A percentile compares a stretch with the other conserved stretches of the same genome.
These are phyloP conservation scores for Ariopsis seemanni DNA, from an alignment of 2,113 vertebrate species.

Conservation along the genomic window DNA sequence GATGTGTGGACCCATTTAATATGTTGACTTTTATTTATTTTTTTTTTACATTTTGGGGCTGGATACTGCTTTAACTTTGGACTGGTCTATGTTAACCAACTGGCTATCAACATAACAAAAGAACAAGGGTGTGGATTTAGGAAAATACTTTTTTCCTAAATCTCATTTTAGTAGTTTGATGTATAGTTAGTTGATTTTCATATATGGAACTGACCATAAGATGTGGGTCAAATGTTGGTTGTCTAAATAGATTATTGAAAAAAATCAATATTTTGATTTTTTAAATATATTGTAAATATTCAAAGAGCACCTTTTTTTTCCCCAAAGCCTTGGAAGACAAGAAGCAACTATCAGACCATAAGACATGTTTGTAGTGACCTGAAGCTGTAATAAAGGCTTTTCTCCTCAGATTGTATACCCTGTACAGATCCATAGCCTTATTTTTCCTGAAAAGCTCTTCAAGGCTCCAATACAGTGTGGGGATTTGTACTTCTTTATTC, in stretches of 20 bases:
- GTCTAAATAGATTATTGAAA: background rate
- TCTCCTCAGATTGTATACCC: background rate
- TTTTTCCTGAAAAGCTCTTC: background rate
- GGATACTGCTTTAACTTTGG: background rate
- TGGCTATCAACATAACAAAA: background rate
- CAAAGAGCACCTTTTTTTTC: too few relatives aligned
- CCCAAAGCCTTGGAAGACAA: background rate
- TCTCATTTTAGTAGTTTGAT: background rate
- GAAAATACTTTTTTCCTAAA: background rate
- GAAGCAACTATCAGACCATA: background rate
- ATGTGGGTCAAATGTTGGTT: background rate
- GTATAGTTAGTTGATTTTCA: background rate
- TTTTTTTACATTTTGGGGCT: background rate
- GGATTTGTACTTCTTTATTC: background rate
- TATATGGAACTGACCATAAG: background rate
- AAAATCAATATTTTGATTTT: background rate
- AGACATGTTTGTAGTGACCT: background rate
- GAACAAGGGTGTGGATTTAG: background rate
- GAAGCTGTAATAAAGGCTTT: background rate
- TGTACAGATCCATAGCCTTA: background rate
- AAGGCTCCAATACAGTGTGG: background rate
- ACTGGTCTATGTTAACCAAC: background rate
- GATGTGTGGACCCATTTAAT: background rate
- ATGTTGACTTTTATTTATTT: background rate
- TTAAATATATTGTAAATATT: too few relatives aligned